phyloP scores from a whole-genome alignment of 1,140 invertebrate genomes.

The Cyclina sinensis region DNA sequence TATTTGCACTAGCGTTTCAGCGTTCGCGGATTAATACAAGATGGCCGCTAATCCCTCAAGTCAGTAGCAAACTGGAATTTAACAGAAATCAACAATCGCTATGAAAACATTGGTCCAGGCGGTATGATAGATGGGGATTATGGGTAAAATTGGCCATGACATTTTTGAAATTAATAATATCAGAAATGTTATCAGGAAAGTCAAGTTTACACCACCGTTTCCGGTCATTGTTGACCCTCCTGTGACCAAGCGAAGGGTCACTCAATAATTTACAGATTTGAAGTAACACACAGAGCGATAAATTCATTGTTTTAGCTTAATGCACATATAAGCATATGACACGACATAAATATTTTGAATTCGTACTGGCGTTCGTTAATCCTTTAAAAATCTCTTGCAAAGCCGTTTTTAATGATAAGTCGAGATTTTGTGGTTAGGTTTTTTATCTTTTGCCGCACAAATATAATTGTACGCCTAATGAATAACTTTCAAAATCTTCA shows the following conservation, averaged over 20 bases:
- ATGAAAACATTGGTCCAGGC: slow-evolving; percentile 34
- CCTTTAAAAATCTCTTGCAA: no score
- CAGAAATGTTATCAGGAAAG: background rate
- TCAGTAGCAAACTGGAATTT: slow-evolving; percentile 65
- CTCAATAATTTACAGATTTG: no score
- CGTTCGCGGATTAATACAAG: slow-evolving; percentile 47
- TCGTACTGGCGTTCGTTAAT: no score
- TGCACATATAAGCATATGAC: no score
- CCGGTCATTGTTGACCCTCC: slow-evolving; percentile 39
- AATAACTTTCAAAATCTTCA: background rate
- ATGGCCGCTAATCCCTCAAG: slow-evolving; percentile 51
- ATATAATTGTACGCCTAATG: background rate
- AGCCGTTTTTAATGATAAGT: no score
- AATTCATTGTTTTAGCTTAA: no score
- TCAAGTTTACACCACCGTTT: background rate
- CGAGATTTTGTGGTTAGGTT: no score
- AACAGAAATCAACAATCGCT: slow-evolving; percentile 40
- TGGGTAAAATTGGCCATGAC: slow-evolving; percentile 61
- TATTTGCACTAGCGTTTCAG: slow-evolving; percentile 59
- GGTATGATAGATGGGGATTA: slow-evolving; percentile 63
- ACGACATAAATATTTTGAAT: no score
- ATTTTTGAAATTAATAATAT: slow-evolving; percentile 68
- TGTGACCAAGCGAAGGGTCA: no score
- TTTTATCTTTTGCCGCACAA: background rate
- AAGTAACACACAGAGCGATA: no score